phyloP scores from a whole-genome alignment of 2,113 vertebrate species.

The Leucopsar rothschildi region DNA sequence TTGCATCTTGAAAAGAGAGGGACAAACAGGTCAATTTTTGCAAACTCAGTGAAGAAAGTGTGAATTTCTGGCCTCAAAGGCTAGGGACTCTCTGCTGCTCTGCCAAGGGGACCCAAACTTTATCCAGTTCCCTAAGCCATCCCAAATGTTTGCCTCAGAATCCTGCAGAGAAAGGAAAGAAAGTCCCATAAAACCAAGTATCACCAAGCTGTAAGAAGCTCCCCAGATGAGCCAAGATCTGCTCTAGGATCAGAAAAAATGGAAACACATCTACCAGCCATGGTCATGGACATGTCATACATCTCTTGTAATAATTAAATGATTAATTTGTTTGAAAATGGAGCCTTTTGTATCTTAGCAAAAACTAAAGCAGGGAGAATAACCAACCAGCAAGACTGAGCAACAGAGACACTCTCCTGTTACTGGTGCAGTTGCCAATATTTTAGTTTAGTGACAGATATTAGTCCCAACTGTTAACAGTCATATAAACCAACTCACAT shows the following conservation, averaged over 20 bases:
- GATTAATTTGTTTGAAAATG: neutral
- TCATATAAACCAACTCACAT: neutral
- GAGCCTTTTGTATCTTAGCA: neutral
- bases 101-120: neutral
- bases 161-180: neutral
- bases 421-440: neutral
- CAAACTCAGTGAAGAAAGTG: neutral
- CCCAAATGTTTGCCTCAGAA: neutral
- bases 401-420: neutral
- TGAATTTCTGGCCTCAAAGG: neutral
- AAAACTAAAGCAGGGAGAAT: neutral
- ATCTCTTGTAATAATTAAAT: neutral
- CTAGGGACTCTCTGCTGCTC: neutral
- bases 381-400: neutral
- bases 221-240: neutral
- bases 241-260: neutral
- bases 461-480: constrained; percentile 5
- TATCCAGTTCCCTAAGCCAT: neutral
- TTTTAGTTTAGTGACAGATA: constrained; percentile 20
- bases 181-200: neutral
- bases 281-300: neutral
- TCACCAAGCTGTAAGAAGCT: neutral
- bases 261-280: neutral
- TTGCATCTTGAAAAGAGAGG: neutral
- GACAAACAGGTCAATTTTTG: neutral